Evolutionary conservation across 92 coral and sea anemone genomes (phyloP).

Genomic region (Zoanthus gigantus): DNA sequence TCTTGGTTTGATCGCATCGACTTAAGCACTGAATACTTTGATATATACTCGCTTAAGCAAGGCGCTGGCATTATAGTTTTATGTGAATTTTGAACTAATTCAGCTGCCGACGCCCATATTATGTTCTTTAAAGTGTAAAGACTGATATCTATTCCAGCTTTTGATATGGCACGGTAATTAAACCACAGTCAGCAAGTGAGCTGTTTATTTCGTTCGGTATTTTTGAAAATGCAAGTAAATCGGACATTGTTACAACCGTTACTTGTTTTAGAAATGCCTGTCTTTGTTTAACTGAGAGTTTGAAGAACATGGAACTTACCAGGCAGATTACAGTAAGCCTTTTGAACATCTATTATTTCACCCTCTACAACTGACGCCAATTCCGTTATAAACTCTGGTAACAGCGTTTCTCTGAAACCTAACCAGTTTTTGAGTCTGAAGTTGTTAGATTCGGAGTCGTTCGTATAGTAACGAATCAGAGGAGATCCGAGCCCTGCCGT

Average conservation of each 20-base stretch:
- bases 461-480: slow-evolving; percentile 54
- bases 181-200: slow-evolving; percentile 38
- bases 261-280: slow-evolving; percentile 1
- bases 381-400: slow-evolving; percentile 48
- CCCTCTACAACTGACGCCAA: slow-evolving; percentile 16
- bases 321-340: slow-evolving; percentile 47
- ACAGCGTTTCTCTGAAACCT: slow-evolving; percentile 48
- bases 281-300: slow-evolving; percentile 45
- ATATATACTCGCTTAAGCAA: slow-evolving; percentile 33
- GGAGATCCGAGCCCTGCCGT: slow-evolving; percentile 63
- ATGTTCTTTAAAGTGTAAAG: slow-evolving; percentile 39
- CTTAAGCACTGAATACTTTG: slow-evolving; percentile 56
- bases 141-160: slow-evolving; percentile 47
- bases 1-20: slow-evolving; percentile 46
- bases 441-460: slow-evolving; percentile 63
- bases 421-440: slow-evolving; percentile 56
- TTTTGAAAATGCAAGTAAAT: slow-evolving; percentile 8
- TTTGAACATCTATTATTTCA: slow-evolving; percentile 2
- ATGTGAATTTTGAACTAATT: slow-evolving; percentile 35
- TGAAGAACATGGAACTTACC: slow-evolving; percentile 57
- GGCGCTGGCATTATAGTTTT: slow-evolving; percentile 57
- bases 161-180: slow-evolving; percentile 35
- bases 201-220: slow-evolving; percentile 24
- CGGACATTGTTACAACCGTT: slow-evolving; percentile 22
- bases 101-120: slow-evolving; percentile 60